A percentile compares a stretch with the other conserved stretches of the same genome.
These are phyloP conservation scores for Melanerpes formicivorus DNA, from an alignment of 2,113 vertebrate genomes.

Conservation along the genomic window DNA sequence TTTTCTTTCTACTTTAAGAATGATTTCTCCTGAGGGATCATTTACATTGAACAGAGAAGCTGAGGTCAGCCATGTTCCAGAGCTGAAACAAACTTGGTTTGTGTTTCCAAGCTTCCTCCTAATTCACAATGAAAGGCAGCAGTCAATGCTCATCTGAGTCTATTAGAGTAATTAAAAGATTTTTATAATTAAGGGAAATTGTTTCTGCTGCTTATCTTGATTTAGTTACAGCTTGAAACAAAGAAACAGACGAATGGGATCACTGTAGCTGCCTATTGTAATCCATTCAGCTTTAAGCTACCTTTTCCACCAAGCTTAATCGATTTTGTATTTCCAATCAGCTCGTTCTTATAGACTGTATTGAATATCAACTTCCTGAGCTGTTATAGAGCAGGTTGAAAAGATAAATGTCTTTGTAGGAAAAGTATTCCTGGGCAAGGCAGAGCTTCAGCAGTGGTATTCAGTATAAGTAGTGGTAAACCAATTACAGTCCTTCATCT, in stretches of 20 bases:
- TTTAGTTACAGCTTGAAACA: slow-evolving; percentile 5
- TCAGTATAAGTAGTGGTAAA: slow-evolving; percentile 14
- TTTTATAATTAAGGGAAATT: rapidly evolving
- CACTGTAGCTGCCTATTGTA: neutral
- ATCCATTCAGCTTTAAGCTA: neutral
- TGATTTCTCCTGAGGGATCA: neutral
- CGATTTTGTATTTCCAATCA: slow-evolving; percentile 3
- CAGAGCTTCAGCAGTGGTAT: neutral
- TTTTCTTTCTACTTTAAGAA: neutral
- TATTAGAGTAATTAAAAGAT: neutral
- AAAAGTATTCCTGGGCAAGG: slow-evolving; percentile 2
- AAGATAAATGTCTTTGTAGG: neutral
- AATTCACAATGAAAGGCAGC: neutral
- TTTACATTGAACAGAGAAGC: neutral
- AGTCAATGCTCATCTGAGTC: neutral
- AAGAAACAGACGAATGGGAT: neutral
- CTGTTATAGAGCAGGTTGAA: neutral
- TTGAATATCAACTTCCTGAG: neutral
- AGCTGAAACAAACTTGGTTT: neutral
- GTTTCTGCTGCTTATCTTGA: slow-evolving; percentile 7
- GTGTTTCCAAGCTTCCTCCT: neutral
- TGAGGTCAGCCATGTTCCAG: neutral
- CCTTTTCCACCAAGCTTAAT: slow-evolving; percentile 1
- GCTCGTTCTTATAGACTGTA: neutral
- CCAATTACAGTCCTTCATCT: neutral